Percentiles rank a stretch among this genome's conserved stretches.
phyloP scores from a whole-genome alignment of 2,113 vertebrate species.

The Gymnogyps californianus region DNA sequence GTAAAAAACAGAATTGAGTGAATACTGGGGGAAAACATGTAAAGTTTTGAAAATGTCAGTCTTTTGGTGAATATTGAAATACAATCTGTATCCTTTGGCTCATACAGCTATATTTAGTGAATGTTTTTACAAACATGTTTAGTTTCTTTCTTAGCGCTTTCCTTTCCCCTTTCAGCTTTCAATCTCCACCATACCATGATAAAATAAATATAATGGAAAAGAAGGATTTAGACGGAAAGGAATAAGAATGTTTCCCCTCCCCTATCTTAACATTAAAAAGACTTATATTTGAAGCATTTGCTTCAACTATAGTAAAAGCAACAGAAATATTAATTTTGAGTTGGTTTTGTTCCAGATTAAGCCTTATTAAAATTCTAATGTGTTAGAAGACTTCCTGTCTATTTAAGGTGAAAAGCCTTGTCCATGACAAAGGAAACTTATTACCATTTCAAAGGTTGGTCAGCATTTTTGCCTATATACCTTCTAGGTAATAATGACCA shows the following conservation, averaged over 20 bases:
- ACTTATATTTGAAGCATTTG: neutral
- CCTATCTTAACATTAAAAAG: neutral
- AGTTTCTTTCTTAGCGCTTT: neutral
- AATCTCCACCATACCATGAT: neutral
- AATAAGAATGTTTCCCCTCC: neutral
- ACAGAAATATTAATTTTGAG: neutral
- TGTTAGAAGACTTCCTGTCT: neutral
- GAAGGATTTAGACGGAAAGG: neutral
- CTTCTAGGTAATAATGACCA: slow-evolving; percentile 22
- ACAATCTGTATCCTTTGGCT: neutral
- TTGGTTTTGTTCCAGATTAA: neutral
- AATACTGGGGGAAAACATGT: neutral
- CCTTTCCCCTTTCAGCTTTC: neutral
- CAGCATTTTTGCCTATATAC: neutral
- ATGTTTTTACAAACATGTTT: neutral
- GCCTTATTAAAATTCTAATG: slow-evolving; percentile 1
- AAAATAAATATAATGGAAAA: neutral
- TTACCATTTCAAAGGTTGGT: slow-evolving; percentile 34
- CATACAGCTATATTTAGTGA: neutral
- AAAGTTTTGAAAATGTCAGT: neutral
- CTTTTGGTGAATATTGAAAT: neutral
- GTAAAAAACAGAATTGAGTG: neutral
- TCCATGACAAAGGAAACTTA: slow-evolving; percentile 9
- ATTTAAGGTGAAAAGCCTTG: slow-evolving; percentile 15
- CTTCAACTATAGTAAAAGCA: neutral